Base-by-base conservation (phyloP, 2,888 invertebrate species). In the Tillus elongatus region DNA sequence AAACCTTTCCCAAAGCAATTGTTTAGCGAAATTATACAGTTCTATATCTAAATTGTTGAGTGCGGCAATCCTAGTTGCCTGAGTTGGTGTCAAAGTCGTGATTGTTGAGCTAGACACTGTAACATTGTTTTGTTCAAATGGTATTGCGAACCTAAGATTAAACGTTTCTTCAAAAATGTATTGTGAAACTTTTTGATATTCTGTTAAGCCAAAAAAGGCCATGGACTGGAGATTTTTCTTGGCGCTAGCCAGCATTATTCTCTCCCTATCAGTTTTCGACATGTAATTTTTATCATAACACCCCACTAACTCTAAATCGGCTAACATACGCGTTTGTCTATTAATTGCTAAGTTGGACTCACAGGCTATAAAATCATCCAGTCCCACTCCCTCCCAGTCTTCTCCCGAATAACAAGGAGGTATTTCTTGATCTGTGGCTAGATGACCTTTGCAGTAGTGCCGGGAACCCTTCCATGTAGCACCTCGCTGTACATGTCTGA, bases 171-270 rank as follows among this genome's bases (percentile, higher is more conserved):
- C 93, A 63, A 95, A 95, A 50, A 93, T 82, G 65, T 91, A 91
- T 64, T 92, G 92, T 15, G 88, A 62, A 53, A 86, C 85, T 75
- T 86, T 85, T 69, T 97, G 96, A 67, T 79, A 81, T 68, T 98
- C 98, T 4, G 95, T 93, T 45, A 98, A 75, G 46, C 96, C 97
- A 66, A 97, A 97, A 67, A 91, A 98, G 36, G 96, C 87, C 90
- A 98, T 91, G 33, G 84, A 82, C 43, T 86, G 82, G 39, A 98
- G 72, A 69, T 98, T 98, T 48, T 83, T 77, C 69, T 96, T 96
- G 36, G 98, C 98, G 57, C 93, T 95, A 19, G 88, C 86, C 45
- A 98, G 70, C 75, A 98, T 81, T 32, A 93, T 81, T 36, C 81
- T 71, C 57, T 91, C 86, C 24, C 86, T 73, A 54, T 89, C 87